A percentile compares a stretch with the other conserved stretches of the same genome.
Evolutionary conservation across 2,113 vertebrate genomes (phyloP).

Genomic region (Hippocampus zosterae): DNA sequence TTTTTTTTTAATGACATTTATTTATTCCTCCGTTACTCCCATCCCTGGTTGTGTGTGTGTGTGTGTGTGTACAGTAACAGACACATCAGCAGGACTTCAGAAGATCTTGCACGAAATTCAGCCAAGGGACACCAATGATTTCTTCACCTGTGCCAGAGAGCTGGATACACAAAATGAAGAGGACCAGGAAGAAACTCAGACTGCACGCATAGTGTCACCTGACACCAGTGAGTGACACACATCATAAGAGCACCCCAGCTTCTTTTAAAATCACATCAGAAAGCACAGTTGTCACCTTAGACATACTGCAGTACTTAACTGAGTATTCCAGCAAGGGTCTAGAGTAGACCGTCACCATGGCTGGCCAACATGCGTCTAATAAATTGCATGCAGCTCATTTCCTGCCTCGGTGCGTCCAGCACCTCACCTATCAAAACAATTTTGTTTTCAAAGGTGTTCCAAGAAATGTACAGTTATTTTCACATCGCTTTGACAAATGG

Average conservation of each 20-base stretch:
- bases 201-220: slow-evolving; percentile 19
- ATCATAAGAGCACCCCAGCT: neutral
- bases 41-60: neutral
- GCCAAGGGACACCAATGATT: slow-evolving; percentile 90
- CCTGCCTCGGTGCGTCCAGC: too few species aligned
- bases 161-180: slow-evolving; percentile 64
- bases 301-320: neutral
- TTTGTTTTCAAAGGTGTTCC: too few species aligned
- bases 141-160: slow-evolving; percentile 81
- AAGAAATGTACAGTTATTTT: too few species aligned
- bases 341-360: too few species aligned
- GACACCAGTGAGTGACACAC: slow-evolving; percentile 41
- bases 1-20: neutral
- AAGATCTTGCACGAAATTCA: slow-evolving; percentile 89
- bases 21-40: neutral
- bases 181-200: slow-evolving; percentile 36
- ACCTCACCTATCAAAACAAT: too few species aligned
- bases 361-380: too few species aligned
- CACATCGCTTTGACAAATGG: too few species aligned
- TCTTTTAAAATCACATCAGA: neutral
- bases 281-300: neutral
- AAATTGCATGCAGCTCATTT: too few species aligned
- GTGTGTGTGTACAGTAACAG: slow-evolving; percentile 57
- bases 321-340: neutral
- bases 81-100: slow-evolving; percentile 78